Conservation (phyloP, 2,797 vertebrate species). For the Platyrinchus mystaceus region DNA sequence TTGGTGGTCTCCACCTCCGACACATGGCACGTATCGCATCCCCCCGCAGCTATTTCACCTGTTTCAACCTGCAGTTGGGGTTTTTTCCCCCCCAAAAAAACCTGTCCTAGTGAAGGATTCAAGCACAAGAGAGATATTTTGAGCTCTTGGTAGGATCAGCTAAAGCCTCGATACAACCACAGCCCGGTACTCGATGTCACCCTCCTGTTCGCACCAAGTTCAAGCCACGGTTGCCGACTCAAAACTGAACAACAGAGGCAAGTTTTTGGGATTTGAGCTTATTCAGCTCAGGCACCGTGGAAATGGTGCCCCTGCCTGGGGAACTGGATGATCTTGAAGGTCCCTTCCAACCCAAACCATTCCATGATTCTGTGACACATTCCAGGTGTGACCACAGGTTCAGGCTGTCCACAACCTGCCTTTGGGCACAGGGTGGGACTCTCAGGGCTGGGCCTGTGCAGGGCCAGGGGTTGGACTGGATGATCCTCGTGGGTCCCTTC, state of each 20-base stretch:
- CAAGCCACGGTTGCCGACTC: neutral
- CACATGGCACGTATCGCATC: rapidly evolving
- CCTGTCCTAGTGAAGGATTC: neutral
- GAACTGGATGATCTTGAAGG: neutral
- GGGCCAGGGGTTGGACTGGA: too few species aligned
- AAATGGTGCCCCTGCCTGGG: neutral
- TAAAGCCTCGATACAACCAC: neutral
- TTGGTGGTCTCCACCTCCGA: neutral
- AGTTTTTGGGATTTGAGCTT: neutral
- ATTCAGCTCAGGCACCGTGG: rapidly evolving
- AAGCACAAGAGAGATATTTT: neutral
- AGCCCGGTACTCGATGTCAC: neutral
- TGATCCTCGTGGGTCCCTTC: too few species aligned
- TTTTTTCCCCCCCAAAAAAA: rapidly evolving
- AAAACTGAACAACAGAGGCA: neutral
- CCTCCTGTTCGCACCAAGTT: neutral
- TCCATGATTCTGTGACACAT: neutral
- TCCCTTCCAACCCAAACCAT: neutral
- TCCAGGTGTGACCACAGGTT: neutral
- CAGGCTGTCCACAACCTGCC: neutral
- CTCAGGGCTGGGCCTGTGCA: too few species aligned
- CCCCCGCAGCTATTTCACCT: neutral
- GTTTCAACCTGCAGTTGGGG: rapidly evolving
- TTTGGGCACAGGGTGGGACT: neutral
- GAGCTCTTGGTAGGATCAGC: neutral